Base-by-base conservation (phyloP, 1,140 invertebrate species). In the Arctopsyche grandis region DNA sequence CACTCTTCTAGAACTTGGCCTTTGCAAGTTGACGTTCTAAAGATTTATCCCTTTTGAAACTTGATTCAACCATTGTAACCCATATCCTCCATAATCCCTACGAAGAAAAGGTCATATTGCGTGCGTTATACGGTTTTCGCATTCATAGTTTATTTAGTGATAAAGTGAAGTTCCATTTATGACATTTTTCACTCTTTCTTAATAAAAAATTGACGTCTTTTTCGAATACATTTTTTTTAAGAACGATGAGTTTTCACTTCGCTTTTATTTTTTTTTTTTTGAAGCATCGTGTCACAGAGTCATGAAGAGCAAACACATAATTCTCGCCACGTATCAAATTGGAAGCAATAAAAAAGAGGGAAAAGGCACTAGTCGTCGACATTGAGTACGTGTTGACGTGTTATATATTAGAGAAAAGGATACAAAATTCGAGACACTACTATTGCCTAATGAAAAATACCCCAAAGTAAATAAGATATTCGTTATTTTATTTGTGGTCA, bases 261-360 rank as follows among this genome's bases (percentile, higher is more conserved):
- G n/a, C n/a, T n/a, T 43, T 56, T 22, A 22, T 73, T 26, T 44
- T 43, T 21, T 73, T n/a, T 73, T 73, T 21, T 44, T n/a, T 78
- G 46, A 29, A 14, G 10, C 7, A 24, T 22, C 38, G 12, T 12
- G 10, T 16, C 10, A 52, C 48, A 52, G 1, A 52, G 48, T 38
- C 29, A 7, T 1, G 16, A 52, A 52, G 16, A 16, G 10, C 48
- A 12, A 16, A 52, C 48, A 14, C 48, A 52, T 22, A 21, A 66
- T 66, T 66, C 63, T 9, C 14, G 19, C 21, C 63, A 66, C 63
- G 63, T 66, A 66, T 66, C 21, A 66, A 66, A 66, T 66, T 29
- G 63, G 10, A 19, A 26, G 63, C 22, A 29, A 66, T 66, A 66
- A 24, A 66, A 66, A 66, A 66, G 9, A 10, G 22, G 26, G 26